Conservation (phyloP, 2,113 vertebrate species). For the Petromus typicus region DNA sequence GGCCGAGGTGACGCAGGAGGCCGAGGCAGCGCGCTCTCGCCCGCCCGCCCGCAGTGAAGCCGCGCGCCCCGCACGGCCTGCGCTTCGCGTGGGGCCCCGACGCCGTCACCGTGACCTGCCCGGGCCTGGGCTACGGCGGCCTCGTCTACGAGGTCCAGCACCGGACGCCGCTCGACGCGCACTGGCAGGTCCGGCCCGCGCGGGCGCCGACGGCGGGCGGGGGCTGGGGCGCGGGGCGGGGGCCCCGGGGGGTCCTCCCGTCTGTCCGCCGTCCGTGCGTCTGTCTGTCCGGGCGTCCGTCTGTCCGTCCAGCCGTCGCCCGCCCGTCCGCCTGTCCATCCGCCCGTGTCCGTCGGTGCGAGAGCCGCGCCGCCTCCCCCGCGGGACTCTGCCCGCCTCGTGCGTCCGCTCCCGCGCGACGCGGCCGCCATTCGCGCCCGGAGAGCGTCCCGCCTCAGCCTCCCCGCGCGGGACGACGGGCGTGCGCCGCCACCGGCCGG, state of each 20-base stretch:
- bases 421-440: no score
- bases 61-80: constrained; percentile 71
- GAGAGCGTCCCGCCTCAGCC: no score
- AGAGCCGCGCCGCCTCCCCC: no score
- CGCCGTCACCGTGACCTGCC: constrained; percentile 63
- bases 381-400: no score
- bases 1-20: constrained; percentile 25
- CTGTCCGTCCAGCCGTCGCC: constrained; percentile 70
- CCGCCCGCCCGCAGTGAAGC: constrained; percentile 77
- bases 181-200: constrained; percentile 82
- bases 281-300: neutral
- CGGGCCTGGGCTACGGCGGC: neutral
- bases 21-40: neutral
- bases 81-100: constrained; percentile 78
- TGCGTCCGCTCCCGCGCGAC: no score
- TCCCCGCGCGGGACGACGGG: no score
- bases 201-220: neutral
- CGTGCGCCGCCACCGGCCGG: no score
- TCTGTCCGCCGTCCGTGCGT: no score
- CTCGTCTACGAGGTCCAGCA: constrained; percentile 83
- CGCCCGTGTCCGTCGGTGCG: no score
- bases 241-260: neutral
- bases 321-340: no score
- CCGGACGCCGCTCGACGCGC: constrained; percentile 74
- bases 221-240: neutral